Conservation (phyloP, 64 coral and sea anemone genomes). For the Stichodactyla helianthus region DNA sequence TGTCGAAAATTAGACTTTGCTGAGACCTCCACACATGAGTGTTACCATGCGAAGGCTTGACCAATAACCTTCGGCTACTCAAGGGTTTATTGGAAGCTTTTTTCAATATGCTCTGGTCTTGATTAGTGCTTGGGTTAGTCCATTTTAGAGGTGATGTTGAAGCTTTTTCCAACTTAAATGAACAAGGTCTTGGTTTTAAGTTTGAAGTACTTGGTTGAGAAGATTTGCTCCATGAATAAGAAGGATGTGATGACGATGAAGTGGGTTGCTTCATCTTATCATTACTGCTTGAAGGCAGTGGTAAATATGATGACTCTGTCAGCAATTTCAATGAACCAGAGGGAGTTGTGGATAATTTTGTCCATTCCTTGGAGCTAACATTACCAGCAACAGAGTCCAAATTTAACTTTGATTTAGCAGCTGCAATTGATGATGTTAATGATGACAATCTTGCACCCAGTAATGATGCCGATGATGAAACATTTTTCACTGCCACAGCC, state of each 20-base stretch:
- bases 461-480: neutral
- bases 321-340: neutral
- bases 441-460: conserved; percentile 10
- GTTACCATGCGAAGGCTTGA: neutral
- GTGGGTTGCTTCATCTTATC: neutral
- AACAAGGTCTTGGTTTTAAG: neutral
- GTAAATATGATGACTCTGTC: neutral
- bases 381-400: neutral
- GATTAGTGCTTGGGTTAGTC: conserved; percentile 24
- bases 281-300: neutral
- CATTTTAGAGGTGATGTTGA: conserved; percentile 35
- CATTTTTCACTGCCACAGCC: neutral
- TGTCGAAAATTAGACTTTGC: conserved; percentile 28
- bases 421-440: conserved; percentile 26
- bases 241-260: neutral
- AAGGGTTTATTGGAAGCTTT: neutral
- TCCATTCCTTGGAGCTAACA: neutral
- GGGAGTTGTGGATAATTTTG: neutral
- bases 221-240: conserved; percentile 5
- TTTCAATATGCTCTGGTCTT: conserved; percentile 5
- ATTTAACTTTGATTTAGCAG: conserved; percentile 7
- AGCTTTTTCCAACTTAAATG: neutral
- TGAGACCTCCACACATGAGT: conserved; percentile 32
- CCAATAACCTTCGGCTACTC: neutral
- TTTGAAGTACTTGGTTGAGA: neutral